Percentiles rank a stretch among this genome's conserved stretches.
Evolutionary conservation across 2,888 invertebrate genomes (phyloP).

Genomic region (Barypeithes pellucidus): DNA sequence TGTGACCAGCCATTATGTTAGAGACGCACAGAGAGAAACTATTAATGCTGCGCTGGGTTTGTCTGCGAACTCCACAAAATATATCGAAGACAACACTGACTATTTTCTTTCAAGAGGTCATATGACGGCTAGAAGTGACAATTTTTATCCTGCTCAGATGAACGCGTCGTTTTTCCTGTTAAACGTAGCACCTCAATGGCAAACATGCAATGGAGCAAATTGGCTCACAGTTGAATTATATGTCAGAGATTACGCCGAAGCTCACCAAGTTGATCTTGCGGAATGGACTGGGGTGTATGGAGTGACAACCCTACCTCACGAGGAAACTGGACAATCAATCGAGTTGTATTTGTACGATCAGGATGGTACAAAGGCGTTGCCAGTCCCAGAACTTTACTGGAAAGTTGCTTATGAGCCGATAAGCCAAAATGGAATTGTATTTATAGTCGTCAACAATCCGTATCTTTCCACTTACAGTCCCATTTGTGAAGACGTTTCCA

Average conservation of each 20-base stretch:
- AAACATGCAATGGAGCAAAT: conserved; percentile 75
- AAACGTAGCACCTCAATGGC: conserved; percentile 81
- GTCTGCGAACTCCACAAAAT: conserved; percentile 63
- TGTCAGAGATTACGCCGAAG: conserved; percentile 69
- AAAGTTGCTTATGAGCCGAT: conserved; percentile 75
- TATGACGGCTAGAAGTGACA: conserved; percentile 77
- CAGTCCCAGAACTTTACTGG: conserved; percentile 75
- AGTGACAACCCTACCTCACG: conserved; percentile 74
- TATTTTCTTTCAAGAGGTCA: conserved; percentile 76
- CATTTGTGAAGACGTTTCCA: conserved; percentile 72
- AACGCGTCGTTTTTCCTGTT: conserved; percentile 73
- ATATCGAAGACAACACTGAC: conserved; percentile 70
- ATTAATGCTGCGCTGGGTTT: conserved; percentile 65
- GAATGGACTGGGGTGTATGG: conserved; percentile 75
- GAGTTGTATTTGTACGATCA: conserved; percentile 63
- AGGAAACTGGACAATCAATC: conserved; percentile 60
- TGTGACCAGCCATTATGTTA: conserved; percentile 63
- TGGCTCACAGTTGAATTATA: conserved; percentile 73
- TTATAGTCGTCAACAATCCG: conserved; percentile 79
- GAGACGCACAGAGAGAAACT: conserved; percentile 60
- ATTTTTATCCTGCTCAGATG: conserved; percentile 75
- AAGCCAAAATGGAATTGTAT: conserved; percentile 73
- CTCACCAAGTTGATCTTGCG: conserved; percentile 62
- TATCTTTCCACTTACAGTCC: conserved; percentile 59
- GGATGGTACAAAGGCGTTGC: conserved; percentile 65